These are phyloP conservation scores for Pseudachorutes palmiensis DNA, from an alignment of 1,140 invertebrate species.

Conservation along the genomic window DNA sequence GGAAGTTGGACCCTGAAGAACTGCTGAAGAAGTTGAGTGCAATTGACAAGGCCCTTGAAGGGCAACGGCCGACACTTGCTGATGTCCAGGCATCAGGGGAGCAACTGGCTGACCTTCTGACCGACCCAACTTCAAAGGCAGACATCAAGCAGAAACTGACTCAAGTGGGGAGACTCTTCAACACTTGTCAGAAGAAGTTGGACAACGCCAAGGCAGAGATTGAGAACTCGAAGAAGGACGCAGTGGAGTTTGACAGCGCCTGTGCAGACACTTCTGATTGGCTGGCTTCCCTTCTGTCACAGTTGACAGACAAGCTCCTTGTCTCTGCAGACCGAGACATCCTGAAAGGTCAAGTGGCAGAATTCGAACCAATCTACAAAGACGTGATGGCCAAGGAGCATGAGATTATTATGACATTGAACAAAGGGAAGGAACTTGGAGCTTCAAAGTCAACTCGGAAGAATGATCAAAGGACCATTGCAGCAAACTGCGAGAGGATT, in stretches of 20 bases:
- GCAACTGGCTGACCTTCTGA: slow-evolving; percentile 76
- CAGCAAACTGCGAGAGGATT: slow-evolving; percentile 72
- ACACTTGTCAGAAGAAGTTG: slow-evolving; percentile 75
- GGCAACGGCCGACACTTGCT: slow-evolving; percentile 72
- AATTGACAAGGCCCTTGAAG: slow-evolving; percentile 76
- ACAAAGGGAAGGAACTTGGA: slow-evolving; percentile 71
- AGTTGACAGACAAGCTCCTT: slow-evolving; percentile 62
- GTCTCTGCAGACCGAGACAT: slow-evolving; percentile 77
- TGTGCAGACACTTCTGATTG: slow-evolving; percentile 62
- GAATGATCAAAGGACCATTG: slow-evolving; percentile 46
- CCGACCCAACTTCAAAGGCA: slow-evolving; percentile 76
- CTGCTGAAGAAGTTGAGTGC: slow-evolving; percentile 71
- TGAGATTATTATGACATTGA: slow-evolving; percentile 85
- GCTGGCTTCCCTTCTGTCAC: slow-evolving; percentile 66
- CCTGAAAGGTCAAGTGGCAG: slow-evolving; percentile 73
- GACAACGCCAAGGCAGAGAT: slow-evolving; percentile 82
- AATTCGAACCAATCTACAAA: slow-evolving; percentile 79
- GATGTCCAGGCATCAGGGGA: slow-evolving; percentile 79
- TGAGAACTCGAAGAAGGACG: slow-evolving; percentile 63
- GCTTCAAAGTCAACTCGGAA: slow-evolving; percentile 47
- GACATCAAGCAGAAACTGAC: slow-evolving; percentile 83
- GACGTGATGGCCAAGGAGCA: slow-evolving; percentile 83
- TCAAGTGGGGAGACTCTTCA: slow-evolving; percentile 71
- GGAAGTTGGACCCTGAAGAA: slow-evolving; percentile 64
- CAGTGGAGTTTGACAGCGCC: slow-evolving; percentile 46